Conservation (phyloP, 2,113 vertebrate genomes). For the Mungos mungo region DNA sequence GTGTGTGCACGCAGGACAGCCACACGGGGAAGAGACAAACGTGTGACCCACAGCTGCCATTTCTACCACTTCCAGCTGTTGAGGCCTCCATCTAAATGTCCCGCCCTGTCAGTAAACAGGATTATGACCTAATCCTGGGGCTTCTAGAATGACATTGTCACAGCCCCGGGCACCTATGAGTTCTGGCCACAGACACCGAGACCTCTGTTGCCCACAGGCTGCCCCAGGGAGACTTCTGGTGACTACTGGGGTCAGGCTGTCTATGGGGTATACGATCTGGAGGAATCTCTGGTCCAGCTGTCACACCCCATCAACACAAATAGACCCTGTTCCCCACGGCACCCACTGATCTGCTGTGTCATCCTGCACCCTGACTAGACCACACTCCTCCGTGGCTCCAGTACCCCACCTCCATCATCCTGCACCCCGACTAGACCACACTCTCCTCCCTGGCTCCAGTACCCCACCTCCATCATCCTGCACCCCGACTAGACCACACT, state of each 20-base stretch:
- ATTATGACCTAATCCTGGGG: background rate
- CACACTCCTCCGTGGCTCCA: background rate
- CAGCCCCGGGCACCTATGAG: background rate
- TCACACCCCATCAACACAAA: accelerated
- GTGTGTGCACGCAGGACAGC: background rate
- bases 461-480: too few relatives aligned
- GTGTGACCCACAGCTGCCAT: slow-evolving; percentile 17
- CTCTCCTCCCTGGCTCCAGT: too few relatives aligned
- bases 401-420: too few relatives aligned
- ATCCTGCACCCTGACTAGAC: too few relatives aligned
- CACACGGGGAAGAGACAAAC: background rate
- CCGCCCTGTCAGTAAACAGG: background rate
- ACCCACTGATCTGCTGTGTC: accelerated
- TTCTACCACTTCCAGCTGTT: background rate
- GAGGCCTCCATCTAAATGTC: slow-evolving; percentile 16
- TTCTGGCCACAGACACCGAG: background rate
- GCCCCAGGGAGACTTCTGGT: too few relatives aligned
- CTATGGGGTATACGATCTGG: accelerated
- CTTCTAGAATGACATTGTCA: background rate
- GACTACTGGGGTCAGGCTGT: accelerated
- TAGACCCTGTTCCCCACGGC: accelerated
- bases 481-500: too few relatives aligned
- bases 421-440: too few relatives aligned
- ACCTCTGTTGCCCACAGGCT: accelerated
- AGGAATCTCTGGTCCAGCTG: accelerated